These are phyloP conservation scores for Sebastes steindachneri DNA, from an alignment of 2,797 vertebrate genomes.

Conservation along the genomic window DNA sequence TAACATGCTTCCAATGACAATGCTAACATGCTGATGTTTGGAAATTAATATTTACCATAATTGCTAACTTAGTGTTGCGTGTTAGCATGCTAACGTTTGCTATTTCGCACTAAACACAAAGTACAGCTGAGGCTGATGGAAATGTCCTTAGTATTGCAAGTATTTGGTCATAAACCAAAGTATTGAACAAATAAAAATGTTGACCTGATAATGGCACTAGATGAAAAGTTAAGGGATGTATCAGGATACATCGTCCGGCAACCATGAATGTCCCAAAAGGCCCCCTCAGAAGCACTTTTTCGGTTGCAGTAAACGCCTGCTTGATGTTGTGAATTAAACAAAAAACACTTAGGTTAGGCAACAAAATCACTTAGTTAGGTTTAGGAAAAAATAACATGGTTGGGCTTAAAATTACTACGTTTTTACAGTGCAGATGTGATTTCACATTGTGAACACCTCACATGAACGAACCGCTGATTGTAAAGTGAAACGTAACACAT, in stretches of 20 bases:
- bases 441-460: too few species aligned
- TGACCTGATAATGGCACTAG: neutral
- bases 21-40: neutral
- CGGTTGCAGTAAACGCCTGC: fast-evolving
- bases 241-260: neutral
- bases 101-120: neutral
- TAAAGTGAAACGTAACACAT: too few species aligned
- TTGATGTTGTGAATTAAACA: too few species aligned
- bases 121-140: neutral
- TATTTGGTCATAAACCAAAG: neutral
- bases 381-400: too few species aligned
- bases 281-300: too few species aligned
- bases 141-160: neutral
- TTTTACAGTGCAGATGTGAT: too few species aligned
- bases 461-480: too few species aligned
- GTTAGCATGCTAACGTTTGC: neutral
- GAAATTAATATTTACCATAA: neutral
- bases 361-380: too few species aligned
- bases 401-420: too few species aligned
- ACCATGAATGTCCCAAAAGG: neutral
- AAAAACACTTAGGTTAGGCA: too few species aligned
- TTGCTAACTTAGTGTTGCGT: neutral
- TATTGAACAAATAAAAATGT: neutral
- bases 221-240: neutral
- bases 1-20: neutral